These are phyloP conservation scores for Cynopterus brachyotis DNA, from an alignment of 2,113 vertebrate species.

Conservation along the genomic window DNA sequence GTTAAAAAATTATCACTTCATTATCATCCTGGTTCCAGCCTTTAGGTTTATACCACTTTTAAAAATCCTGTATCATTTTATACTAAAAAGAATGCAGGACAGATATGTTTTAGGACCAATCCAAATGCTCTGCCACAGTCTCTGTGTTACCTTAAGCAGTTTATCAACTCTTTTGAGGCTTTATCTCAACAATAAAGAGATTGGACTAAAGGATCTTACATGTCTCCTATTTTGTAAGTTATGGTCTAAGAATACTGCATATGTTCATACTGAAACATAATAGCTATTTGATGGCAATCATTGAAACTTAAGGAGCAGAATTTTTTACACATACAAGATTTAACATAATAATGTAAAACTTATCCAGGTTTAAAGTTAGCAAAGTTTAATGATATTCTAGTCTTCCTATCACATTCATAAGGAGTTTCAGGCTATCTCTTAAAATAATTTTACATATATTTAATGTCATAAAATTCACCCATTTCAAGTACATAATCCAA, in stretches of 20 bases:
- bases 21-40: background rate
- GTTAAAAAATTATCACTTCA: background rate
- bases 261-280: background rate
- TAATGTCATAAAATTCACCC: background rate
- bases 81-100: background rate
- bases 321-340: background rate
- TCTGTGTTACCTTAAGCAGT: background rate
- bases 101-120: background rate
- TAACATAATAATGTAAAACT: background rate
- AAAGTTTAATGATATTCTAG: background rate
- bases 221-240: background rate
- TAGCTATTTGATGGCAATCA: background rate
- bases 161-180: background rate
- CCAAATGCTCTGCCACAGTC: background rate
- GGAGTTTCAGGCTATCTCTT: background rate
- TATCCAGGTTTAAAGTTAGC: background rate
- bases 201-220: background rate
- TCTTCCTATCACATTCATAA: background rate
- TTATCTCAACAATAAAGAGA: background rate
- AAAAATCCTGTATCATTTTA: background rate
- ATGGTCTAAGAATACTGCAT: background rate
- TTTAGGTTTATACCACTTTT: background rate
- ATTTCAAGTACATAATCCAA: background rate
- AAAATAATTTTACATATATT: background rate
- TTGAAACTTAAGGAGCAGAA: background rate